phyloP scores from a whole-genome alignment of 1,140 invertebrate species.

The Drosophila sproati region DNA sequence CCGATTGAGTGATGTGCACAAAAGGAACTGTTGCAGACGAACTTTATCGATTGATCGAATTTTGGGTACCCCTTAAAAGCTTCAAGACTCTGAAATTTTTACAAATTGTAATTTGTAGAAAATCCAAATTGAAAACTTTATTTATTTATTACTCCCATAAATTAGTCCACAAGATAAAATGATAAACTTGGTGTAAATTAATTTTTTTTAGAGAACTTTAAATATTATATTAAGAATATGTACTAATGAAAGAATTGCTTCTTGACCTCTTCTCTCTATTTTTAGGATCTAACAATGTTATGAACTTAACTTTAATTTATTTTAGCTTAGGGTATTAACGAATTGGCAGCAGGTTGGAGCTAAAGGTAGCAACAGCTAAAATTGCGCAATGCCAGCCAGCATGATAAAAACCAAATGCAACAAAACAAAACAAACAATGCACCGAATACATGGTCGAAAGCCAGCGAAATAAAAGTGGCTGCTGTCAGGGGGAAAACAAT shows the following conservation, averaged over 20 bases:
- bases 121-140: too few relatives aligned
- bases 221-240: too few relatives aligned
- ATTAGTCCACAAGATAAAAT: too few relatives aligned
- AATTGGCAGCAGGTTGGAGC: conserved; percentile 51
- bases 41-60: neutral
- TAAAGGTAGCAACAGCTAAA: conserved; percentile 30
- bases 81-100: too few relatives aligned
- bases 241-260: too few relatives aligned
- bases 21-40: neutral
- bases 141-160: too few relatives aligned
- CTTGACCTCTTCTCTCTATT: too few relatives aligned
- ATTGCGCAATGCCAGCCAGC: conserved; percentile 54
- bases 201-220: too few relatives aligned
- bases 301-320: neutral
- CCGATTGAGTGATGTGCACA: conserved; percentile 57
- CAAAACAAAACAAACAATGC: conserved; percentile 42
- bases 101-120: too few relatives aligned
- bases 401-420: conserved; percentile 61
- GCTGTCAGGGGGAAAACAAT: conserved; percentile 34
- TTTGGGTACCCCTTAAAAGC: conserved; percentile 6
- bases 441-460: conserved; percentile 31
- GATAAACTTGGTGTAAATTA: too few relatives aligned
- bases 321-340: conserved; percentile 1
- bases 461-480: conserved; percentile 47
- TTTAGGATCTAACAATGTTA: neutral